Evolutionary conservation across 2,888 invertebrate species (phyloP), one percentile per base, ranked within the genome.

Genomic region (Zhengitettix transpicula): DNA sequence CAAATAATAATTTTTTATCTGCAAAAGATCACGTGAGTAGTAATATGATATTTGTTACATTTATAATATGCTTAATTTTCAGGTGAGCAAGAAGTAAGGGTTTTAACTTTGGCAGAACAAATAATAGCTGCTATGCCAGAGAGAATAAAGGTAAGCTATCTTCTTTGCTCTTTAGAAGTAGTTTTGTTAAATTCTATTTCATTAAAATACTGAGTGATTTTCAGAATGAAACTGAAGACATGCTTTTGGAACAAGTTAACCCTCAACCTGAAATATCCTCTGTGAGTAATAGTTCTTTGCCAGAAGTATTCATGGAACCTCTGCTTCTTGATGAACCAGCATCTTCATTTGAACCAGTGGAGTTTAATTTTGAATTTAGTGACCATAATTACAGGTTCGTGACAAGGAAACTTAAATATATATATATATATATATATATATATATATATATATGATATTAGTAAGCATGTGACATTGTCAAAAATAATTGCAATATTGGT

Each of bases 111-210:
- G 71, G 97, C 97, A 59, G 95, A 96, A 73, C 95, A 97, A 77
- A 97, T 98, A 68, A 98, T 98, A 70, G 97, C 96, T 59, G 97
- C 97, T 12, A 91, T 98, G 82, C 97, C 98, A 62, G 95, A 96
- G 67, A 81, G 95, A 69, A 98, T 97, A 72, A 98, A 98, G 84
- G 89, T 89, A 73, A 70, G 67, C 9, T 15, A 47, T 14, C 28
- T 28, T 5, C 51, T 15, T n/a, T 51, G 5, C 51, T 51, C 51
- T 3, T 51, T 51, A 5, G 15, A 15, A 15, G 51, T 51, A 14
- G 15, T 53, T 53, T 16, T 53, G 28, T 53, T 16, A 17, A n/a
- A 3, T n/a, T 53, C n/a, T 17, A 12, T 7, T 28, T 53, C 1
- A 12, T 12, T 53, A 12, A 53, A 53, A 9, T 53, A 16, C 1